Evolutionary conservation across 2,113 vertebrate genomes (phyloP), one percentile per base, ranked within the genome.

Genomic region (Pelecanoides urinatrix): DNA sequence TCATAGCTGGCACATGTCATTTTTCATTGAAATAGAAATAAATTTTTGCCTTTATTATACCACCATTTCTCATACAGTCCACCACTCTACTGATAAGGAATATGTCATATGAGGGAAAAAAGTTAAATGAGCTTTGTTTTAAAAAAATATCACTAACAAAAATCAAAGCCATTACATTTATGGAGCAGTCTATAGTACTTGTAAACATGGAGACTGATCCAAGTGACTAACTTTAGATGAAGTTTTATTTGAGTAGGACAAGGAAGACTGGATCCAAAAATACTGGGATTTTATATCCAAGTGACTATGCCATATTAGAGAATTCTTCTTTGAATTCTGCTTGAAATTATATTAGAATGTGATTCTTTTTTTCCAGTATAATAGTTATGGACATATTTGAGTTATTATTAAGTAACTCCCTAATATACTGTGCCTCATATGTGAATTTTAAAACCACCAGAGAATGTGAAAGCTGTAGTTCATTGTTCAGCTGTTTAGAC

Each of bases 401-500:
- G 27, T 82, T 82, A 36, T 92, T 93, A 74, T 91, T 91, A 94
- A 96, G 19, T 50, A 88, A 66, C 65, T 86, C 53, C 25, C 21
- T 53, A 79, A 73, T 68, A 61, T 55, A 63, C 13, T 30, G 29
- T 85, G 72, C 42, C 19, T 95, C 71, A 78, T 27, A 52, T 23
- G 34, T 80, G n/a, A 88, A 75, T 94, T 85, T 79, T 82, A 44
- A 91, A 95, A 91, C 14, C 7, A 9, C 10, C 30, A 16, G 13
- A 7, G 38, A 68, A 87, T 76, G 9, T 23, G 22, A 73, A 63
- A 73, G 27, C 49, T 65, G 25, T 50, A 91, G 42, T 29, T 77
- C 53, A n/a, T 85, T 93, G 63, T 94, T 96, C 78, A 85, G 87
- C 23, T 84, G 58, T 94, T 96, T 95, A 86, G 93, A 85, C 40